A percentile compares a stretch with the other conserved stretches of the same genome.
Evolutionary conservation across 2,797 vertebrate genomes (phyloP).

Genomic region (Tapera naevia): DNA sequence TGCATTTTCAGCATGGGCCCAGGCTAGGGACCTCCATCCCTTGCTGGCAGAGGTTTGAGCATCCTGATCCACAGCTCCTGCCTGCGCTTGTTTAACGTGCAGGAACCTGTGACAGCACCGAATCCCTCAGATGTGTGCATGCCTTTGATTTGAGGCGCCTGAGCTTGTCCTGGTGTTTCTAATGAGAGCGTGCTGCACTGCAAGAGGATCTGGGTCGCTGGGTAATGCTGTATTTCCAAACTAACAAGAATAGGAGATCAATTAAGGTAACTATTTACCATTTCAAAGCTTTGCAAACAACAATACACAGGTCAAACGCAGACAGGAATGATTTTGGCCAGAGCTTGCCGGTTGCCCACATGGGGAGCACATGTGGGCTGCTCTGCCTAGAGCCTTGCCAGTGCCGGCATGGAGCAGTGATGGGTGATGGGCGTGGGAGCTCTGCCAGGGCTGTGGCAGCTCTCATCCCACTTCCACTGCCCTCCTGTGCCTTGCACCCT

Average conservation of each 20-base stretch:
- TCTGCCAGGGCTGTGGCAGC: background rate
- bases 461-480: background rate
- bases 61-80: background rate
- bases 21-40: background rate
- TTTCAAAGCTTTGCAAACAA: background rate
- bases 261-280: background rate
- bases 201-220: background rate
- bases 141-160: background rate
- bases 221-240: background rate
- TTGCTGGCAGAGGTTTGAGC: accelerated
- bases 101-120: background rate
- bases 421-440: background rate
- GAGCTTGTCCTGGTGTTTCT: background rate
- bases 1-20: no score
- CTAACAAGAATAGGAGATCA: background rate
- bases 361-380: accelerated
- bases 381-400: background rate
- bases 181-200: background rate
- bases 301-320: background rate
- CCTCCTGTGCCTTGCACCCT: accelerated
- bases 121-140: background rate
- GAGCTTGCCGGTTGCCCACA: background rate
- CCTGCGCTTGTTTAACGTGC: accelerated
- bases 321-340: background rate
- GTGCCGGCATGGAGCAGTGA: accelerated